Evolutionary conservation across 2,888 invertebrate species (phyloP).

Genomic region (Pollenia angustigena): DNA sequence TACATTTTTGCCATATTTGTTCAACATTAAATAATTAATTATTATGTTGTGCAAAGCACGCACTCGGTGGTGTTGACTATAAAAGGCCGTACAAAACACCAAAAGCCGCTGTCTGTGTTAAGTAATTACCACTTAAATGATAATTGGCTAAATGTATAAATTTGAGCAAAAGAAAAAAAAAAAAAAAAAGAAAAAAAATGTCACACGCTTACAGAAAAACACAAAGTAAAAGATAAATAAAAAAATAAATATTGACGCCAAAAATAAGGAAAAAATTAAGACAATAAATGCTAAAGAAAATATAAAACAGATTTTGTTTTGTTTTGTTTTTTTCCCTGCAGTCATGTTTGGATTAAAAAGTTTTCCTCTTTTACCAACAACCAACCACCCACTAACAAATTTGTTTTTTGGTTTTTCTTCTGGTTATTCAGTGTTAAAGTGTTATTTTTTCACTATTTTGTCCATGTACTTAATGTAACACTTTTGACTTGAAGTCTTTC

Average conservation of each 20-base stretch:
- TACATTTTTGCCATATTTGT: constrained; percentile 73
- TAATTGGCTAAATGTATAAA: constrained; percentile 67
- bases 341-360: not conserved
- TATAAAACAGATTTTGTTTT: not conserved
- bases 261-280: constrained; percentile 23
- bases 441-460: constrained; percentile 65
- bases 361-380: not conserved
- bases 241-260: constrained; percentile 13
- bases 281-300: not conserved
- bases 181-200: constrained; percentile 51
- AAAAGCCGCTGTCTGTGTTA: constrained; percentile 73
- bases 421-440: constrained; percentile 54
- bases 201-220: constrained; percentile 56
- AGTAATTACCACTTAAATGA: constrained; percentile 74
- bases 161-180: not conserved
- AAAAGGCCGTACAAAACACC: constrained; percentile 70
- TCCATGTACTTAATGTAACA: constrained; percentile 40
- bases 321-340: not conserved
- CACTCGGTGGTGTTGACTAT: constrained; percentile 71
- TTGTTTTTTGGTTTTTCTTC: not conserved
- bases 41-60: constrained; percentile 74
- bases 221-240: constrained; percentile 5
- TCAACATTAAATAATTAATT: constrained; percentile 72
- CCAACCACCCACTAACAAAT: constrained; percentile 60
- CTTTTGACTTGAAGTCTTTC: constrained; percentile 32